Conservation (phyloP, 2,113 vertebrate species). For the Procavia capensis region DNA sequence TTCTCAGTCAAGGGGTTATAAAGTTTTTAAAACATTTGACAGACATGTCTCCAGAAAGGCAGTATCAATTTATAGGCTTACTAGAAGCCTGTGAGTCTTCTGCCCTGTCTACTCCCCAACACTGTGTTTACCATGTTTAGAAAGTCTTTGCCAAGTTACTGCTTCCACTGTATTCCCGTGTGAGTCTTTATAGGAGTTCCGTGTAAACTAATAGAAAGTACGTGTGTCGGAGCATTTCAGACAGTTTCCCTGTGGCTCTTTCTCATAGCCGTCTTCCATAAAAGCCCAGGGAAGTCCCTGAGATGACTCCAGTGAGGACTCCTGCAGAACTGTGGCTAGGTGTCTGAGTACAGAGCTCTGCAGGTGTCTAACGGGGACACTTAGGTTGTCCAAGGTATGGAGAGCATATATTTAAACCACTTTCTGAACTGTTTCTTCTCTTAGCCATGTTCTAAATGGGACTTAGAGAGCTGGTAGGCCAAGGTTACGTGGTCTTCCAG, state of each 20-base stretch:
- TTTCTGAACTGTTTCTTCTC: conserved; percentile 2
- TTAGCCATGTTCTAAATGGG: background rate
- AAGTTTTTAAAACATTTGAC: background rate
- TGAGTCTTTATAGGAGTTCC: background rate
- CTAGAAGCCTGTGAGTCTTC: background rate
- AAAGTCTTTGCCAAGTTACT: conserved; percentile 13
- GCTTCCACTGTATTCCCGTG: background rate
- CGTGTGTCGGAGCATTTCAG: background rate
- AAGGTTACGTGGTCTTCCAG: background rate
- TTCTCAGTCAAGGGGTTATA: background rate
- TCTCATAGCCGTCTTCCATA: background rate
- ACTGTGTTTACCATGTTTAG: conserved; percentile 3
- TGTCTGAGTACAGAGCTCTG: background rate
- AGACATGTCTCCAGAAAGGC: conserved; percentile 6
- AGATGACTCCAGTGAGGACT: background rate
- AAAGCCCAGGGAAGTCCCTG: background rate
- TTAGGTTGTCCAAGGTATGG: background rate
- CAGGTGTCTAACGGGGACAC: background rate
- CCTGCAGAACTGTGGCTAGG: background rate
- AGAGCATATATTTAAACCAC: background rate
- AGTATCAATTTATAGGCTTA: background rate
- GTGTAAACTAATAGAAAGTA: background rate
- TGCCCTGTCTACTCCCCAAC: background rate
- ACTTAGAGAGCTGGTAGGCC: background rate
- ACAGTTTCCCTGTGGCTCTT: background rate